Evolutionary conservation across 2,888 invertebrate genomes (phyloP).

Genomic region (Torymus aiolomorphi): DNA sequence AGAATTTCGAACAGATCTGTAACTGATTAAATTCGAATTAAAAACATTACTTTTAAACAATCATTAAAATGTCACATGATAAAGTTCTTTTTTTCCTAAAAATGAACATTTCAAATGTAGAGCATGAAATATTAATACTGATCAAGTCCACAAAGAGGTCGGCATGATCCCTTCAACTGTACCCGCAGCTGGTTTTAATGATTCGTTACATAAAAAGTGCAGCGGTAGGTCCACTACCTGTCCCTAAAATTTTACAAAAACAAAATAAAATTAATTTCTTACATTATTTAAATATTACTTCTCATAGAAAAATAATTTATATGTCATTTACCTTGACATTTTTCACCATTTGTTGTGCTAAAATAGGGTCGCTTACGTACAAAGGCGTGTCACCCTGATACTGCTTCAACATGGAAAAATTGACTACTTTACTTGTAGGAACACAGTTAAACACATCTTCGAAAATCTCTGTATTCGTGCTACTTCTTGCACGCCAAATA

Average conservation of each 20-base stretch:
- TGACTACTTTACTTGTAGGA: constrained; percentile 89
- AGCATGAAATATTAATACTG: constrained; percentile 59
- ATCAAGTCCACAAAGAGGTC: constrained; percentile 89
- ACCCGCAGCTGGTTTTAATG: constrained; percentile 87
- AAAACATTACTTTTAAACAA: too few species aligned
- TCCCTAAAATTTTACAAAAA: constrained; percentile 79
- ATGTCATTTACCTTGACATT: constrained; percentile 80
- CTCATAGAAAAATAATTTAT: not conserved
- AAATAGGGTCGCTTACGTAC: constrained; percentile 83
- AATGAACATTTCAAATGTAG: constrained; percentile 1
- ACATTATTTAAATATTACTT: constrained; percentile 18
- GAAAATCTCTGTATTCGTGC: constrained; percentile 90
- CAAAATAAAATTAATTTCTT: constrained; percentile 37
- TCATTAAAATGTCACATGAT: too few species aligned
- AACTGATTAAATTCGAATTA: too few species aligned
- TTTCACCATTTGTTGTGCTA: constrained; percentile 84
- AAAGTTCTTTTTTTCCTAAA: not conserved
- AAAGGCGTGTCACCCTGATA: constrained; percentile 86
- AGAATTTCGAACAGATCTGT: too few species aligned
- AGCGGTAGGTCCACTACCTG: constrained; percentile 92
- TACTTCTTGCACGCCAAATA: constrained; percentile 89
- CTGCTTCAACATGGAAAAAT: constrained; percentile 85
- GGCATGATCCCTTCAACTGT: constrained; percentile 96
- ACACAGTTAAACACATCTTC: constrained; percentile 95
- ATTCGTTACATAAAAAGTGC: constrained; percentile 91